Evolutionary conservation across 2,113 vertebrate genomes (phyloP).

Genomic region (Rhineura floridana): DNA sequence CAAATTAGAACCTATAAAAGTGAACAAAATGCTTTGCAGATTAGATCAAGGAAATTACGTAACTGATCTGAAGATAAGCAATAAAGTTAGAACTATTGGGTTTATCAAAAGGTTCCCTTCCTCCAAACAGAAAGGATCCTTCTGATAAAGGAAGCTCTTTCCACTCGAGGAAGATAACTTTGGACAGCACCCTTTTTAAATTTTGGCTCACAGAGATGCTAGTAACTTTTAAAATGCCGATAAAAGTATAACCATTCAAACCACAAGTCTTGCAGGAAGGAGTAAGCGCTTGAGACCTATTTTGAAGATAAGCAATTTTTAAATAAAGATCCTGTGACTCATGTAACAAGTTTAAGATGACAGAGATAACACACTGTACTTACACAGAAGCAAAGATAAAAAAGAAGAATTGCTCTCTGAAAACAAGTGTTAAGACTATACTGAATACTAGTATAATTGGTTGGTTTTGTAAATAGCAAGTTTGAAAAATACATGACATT

Average conservation of each 20-base stretch:
- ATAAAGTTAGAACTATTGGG: not conserved
- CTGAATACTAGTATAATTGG: too few species aligned
- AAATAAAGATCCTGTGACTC: not conserved
- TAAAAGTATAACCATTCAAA: not conserved
- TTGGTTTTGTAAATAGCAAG: too few species aligned
- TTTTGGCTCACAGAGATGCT: not conserved
- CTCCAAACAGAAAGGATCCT: not conserved
- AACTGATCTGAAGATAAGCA: not conserved
- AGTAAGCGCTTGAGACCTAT: not conserved
- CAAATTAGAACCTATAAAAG: not conserved
- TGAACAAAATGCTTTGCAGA: not conserved
- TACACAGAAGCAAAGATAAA: not conserved
- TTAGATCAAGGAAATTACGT: not conserved
- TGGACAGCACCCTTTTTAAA: not conserved
- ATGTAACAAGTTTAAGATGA: not conserved
- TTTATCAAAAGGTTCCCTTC: not conserved
- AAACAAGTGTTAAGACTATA: too few species aligned
- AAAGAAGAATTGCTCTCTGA: not conserved
- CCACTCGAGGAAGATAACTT: not conserved
- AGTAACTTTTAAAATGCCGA: not conserved
- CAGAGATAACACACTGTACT: not conserved
- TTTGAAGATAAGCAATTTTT: not conserved
- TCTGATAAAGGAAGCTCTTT: not conserved
- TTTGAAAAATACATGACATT: too few species aligned
- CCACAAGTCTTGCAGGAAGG: too few species aligned